A percentile compares a stretch with the other conserved stretches of the same genome.
phyloP scores from a whole-genome alignment of 2,888 invertebrate species.

The Sarcophaga rosellei region DNA sequence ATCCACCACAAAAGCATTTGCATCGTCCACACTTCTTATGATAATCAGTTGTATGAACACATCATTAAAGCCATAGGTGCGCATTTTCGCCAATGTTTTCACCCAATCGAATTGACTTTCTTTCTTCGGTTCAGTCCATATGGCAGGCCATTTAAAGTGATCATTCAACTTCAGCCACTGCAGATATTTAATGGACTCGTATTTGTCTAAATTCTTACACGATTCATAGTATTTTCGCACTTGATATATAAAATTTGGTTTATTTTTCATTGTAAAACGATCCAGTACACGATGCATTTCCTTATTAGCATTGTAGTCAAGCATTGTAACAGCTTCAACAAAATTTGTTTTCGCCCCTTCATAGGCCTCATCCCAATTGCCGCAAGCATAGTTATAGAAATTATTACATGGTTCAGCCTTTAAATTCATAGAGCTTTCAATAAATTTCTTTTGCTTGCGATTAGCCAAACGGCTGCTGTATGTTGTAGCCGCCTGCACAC shows the following conservation, averaged over 20 bases:
- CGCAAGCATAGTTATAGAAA: constrained; percentile 68
- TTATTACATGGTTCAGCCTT: constrained; percentile 66
- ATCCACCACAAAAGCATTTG: constrained; percentile 51
- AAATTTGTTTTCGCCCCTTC: constrained; percentile 25
- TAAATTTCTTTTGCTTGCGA: constrained; percentile 43
- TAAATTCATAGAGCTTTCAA: constrained; percentile 63
- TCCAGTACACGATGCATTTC: constrained; percentile 58
- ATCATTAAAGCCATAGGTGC: constrained; percentile 69
- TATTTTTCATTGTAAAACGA: constrained; percentile 27
- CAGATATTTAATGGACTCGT: constrained; percentile 54
- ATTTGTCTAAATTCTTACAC: constrained; percentile 52
- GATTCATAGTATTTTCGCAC: constrained; percentile 62
- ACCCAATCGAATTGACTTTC: constrained; percentile 66
- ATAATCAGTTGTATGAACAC: constrained; percentile 68
- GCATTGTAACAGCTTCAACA: constrained; percentile 62
- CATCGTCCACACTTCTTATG: constrained; percentile 51
- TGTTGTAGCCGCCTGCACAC: background rate
- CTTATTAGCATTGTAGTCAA: constrained; percentile 63
- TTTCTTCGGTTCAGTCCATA: constrained; percentile 29
- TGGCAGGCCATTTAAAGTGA: constrained; percentile 62
- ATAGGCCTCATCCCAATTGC: constrained; percentile 66
- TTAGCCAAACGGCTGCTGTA: background rate
- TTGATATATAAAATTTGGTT: constrained; percentile 52
- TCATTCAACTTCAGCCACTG: constrained; percentile 63
- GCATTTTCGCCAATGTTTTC: constrained; percentile 66